Percentiles rank a stretch among this genome's conserved stretches.
Evolutionary conservation across 1,140 invertebrate genomes (phyloP).

Genomic region (Drosophila sucinea): DNA sequence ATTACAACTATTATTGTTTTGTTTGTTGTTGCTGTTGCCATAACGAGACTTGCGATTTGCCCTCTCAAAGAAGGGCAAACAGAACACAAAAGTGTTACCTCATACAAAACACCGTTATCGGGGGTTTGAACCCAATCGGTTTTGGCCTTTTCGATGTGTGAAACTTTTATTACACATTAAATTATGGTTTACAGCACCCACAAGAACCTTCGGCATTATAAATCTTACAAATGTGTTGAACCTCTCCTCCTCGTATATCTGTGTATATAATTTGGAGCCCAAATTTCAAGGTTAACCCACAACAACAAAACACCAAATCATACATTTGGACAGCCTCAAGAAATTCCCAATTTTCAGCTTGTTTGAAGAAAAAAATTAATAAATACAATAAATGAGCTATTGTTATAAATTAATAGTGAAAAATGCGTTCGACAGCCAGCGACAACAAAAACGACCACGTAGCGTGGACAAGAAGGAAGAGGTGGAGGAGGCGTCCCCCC

Average conservation of each 20-base stretch:
- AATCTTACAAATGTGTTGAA: slow-evolving; percentile 1
- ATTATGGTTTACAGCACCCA: slow-evolving; percentile 10
- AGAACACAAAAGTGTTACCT: slow-evolving; percentile 5
- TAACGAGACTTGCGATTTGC: slow-evolving; percentile 26
- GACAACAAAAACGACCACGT: slow-evolving; percentile 23
- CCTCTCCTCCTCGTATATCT: neutral
- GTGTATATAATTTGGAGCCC: slow-evolving; percentile 9
- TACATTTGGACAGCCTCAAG: slow-evolving; percentile 37
- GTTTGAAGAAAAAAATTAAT: slow-evolving; percentile 53
- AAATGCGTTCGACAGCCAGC: slow-evolving; percentile 26
- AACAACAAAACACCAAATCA: slow-evolving; percentile 7
- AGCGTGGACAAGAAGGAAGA: neutral
- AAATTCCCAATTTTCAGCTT: slow-evolving; percentile 62
- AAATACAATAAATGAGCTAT: slow-evolving; percentile 58
- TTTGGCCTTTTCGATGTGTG: neutral
- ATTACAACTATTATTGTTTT: neutral
- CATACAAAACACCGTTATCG: neutral
- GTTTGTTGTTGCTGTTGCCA: neutral
- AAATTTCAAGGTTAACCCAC: slow-evolving; percentile 19
- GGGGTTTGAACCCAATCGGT: neutral
- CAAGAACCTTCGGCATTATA: slow-evolving; percentile 17
- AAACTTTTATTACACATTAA: slow-evolving; percentile 20
- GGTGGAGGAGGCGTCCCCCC: slow-evolving; percentile 6
- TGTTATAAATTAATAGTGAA: slow-evolving; percentile 55
- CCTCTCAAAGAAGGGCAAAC: slow-evolving; percentile 17